Evolutionary conservation across 2,113 vertebrate species (phyloP), one percentile per base, ranked within the genome.

Genomic region (Cyprinus carpio): DNA sequence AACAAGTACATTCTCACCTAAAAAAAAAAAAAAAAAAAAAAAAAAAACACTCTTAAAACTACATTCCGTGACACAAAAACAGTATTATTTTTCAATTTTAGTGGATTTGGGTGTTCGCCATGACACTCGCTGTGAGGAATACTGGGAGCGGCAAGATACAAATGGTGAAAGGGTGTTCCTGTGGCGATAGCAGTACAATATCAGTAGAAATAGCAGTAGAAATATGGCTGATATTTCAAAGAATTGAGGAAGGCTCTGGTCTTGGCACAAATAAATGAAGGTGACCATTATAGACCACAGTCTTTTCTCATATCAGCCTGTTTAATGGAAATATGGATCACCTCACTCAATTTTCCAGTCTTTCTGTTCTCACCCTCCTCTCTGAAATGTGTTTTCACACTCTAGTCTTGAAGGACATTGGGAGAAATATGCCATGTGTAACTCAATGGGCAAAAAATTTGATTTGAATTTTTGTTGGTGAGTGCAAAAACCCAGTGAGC

Each of bases 341-440:
- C 87, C 85, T 88, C 87, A 64, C 85, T 87, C 85, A 64, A 88
- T 91, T 92, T 92, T 56, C 46, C 76, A 46, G 20, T 37, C 16
- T 85, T 77, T 87, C 84, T 85, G 27, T 58, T 49, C 69, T 31
- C 81, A 71, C 74, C 4, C 43, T 40, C 56, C 69, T 62, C 40
- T 25, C 37, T 90, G 40, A 40, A 40, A 40, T 40, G 40, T 1
- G 88, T 93, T 93, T 90, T 87, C 90, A 90, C 89, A 91, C 84
- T 90, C 92, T 43, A 10, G 81, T 84, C 90, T 87, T 93, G 92
- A 94, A 93, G 93, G 91, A 91, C 93, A 89, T 82, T 46, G 84
- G 65, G 86, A 88, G 89, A 88, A 82, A 87, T 72, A 27, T 83
- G 84, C 51, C 51, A 54, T 20, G 3, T 62, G 13, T 62, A 69